Evolutionary conservation across 2,888 invertebrate genomes (phyloP).

Genomic region (Bugula neritina): DNA sequence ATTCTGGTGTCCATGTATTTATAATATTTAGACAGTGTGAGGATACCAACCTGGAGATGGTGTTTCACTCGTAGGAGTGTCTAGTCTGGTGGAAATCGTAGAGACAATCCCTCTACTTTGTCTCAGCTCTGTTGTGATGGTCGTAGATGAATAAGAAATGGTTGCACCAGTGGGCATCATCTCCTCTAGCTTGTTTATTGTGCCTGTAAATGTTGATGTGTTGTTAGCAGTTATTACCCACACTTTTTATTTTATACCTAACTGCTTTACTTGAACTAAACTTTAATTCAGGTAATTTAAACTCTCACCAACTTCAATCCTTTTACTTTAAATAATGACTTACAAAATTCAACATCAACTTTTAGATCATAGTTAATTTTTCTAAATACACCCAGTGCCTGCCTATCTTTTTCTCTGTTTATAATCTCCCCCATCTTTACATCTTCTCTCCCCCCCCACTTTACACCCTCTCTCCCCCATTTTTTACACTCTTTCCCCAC

Average conservation of each 20-base stretch:
- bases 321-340: too few relatives aligned
- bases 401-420: neutral
- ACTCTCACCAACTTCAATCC: too few relatives aligned
- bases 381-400: neutral
- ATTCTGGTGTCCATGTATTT: too few relatives aligned
- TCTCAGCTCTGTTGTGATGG: neutral
- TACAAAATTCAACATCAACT: too few relatives aligned
- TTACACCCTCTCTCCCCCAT: neutral
- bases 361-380: too few relatives aligned
- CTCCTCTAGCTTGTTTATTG: conserved; percentile 19
- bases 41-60: conserved; percentile 20
- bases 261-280: too few relatives aligned
- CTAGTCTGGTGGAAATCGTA: conserved; percentile 3
- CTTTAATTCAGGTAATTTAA: too few relatives aligned
- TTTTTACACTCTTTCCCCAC: neutral
- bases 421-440: neutral
- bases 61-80: neutral
- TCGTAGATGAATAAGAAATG: neutral
- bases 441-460: neutral
- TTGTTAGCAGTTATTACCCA: too few relatives aligned
- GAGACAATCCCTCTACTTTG: conserved; percentile 4
- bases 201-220: conserved; percentile 17
- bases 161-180: conserved; percentile 10
- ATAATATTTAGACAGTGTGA: too few relatives aligned
- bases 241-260: too few relatives aligned